Evolutionary conservation across 2,888 invertebrate species (phyloP).

Genomic region (Abrostola tripartita): DNA sequence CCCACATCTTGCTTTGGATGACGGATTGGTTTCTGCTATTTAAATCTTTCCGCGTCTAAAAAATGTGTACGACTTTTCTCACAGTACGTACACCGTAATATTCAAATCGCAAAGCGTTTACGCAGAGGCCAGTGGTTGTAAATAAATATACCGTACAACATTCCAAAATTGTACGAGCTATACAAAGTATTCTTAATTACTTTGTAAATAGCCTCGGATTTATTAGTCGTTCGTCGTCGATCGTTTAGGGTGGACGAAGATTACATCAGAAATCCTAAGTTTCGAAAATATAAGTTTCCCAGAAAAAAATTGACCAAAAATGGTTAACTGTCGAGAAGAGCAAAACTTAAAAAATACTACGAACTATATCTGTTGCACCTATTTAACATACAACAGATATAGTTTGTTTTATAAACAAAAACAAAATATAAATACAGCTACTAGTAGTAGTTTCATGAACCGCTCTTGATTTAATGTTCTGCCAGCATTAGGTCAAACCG

Average conservation of each 20-base stretch:
- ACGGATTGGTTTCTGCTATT: conserved; percentile 47
- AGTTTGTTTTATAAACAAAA: not conserved
- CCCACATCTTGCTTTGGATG: conserved; percentile 47
- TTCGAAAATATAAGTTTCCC: not conserved
- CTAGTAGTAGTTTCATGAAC: not conserved
- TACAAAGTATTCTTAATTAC: conserved; percentile 37
- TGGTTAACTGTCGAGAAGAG: no score
- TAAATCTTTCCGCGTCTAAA: conserved; percentile 36
- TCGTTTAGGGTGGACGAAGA: conserved; percentile 14
- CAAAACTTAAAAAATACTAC: not conserved
- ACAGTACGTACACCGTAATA: conserved; percentile 6
- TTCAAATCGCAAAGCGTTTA: conserved; percentile 15
- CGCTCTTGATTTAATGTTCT: conserved; percentile 5
- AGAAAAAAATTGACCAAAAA: conserved; percentile 2
- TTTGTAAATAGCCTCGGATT: conserved; percentile 11
- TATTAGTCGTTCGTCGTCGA: conserved; percentile 14
- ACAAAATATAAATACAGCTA: not conserved
- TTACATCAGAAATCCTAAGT: conserved; percentile 15
- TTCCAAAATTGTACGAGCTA: conserved; percentile 23
- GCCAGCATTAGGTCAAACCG: conserved; percentile 13
- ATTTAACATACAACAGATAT: not conserved
- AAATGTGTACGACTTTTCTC: conserved; percentile 37
- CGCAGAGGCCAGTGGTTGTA: conserved; percentile 23
- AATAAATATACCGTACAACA: conserved; percentile 38
- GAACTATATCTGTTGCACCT: not conserved